These are phyloP conservation scores for Bembecia ichneumoniformis DNA, from an alignment of 2,888 invertebrate species.

Conservation along the genomic window DNA sequence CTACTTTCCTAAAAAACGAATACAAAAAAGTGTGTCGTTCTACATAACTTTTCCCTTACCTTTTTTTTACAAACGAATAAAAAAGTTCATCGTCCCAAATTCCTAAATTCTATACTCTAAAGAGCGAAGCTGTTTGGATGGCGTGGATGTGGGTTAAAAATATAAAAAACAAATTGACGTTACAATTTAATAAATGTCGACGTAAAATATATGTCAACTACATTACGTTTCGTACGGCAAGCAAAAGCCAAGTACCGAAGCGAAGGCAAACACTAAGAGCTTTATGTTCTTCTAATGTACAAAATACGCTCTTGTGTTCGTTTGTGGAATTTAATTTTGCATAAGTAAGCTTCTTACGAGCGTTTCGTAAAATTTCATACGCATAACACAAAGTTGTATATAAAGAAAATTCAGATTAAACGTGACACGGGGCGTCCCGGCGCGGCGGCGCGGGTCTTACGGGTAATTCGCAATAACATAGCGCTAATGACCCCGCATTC, in stretches of 20 bases:
- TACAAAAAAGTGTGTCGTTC: too few relatives aligned
- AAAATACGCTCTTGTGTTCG: slow-evolving; percentile 22
- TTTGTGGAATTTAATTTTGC: slow-evolving; percentile 35
- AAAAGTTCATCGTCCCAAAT: too few relatives aligned
- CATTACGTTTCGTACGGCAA: too few relatives aligned
- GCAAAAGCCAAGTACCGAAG: background rate
- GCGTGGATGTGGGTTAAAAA: too few relatives aligned
- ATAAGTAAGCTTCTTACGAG: slow-evolving; percentile 26
- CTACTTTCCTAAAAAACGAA: too few relatives aligned
- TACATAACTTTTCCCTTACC: too few relatives aligned
- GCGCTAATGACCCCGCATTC: slow-evolving; percentile 65
- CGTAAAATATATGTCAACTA: too few relatives aligned
- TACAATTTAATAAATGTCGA: too few relatives aligned
- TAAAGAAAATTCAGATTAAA: slow-evolving; percentile 56
- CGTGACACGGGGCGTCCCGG: slow-evolving; percentile 38
- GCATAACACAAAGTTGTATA: slow-evolving; percentile 26
- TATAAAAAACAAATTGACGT: too few relatives aligned
- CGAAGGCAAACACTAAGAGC: background rate
- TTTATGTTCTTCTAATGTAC: slow-evolving; percentile 17
- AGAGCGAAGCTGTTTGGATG: too few relatives aligned
- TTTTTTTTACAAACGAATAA: too few relatives aligned
- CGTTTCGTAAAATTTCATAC: slow-evolving; percentile 30
- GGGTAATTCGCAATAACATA: slow-evolving; percentile 63
- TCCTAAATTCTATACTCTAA: too few relatives aligned
- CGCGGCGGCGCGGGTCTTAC: slow-evolving; percentile 33